Conservation (phyloP, 2,797 vertebrate genomes). For the Malacoctenus gilli region DNA sequence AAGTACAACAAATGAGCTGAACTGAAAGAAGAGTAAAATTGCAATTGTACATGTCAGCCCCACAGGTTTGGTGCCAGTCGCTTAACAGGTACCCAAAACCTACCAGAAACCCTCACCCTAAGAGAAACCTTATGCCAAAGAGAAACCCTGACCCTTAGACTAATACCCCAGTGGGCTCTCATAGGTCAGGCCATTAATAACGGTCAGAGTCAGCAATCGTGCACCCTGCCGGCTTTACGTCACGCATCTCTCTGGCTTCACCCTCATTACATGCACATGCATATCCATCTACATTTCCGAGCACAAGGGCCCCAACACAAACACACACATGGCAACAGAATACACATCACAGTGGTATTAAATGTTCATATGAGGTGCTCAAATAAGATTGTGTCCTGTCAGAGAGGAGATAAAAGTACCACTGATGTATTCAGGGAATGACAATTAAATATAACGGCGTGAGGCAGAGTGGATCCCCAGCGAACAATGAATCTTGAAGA, state of each 20-base stretch:
- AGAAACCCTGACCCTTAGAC: too few species aligned
- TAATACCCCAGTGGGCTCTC: too few species aligned
- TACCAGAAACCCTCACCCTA: too few species aligned
- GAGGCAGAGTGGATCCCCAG: conserved; percentile 1
- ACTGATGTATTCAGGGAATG: not conserved
- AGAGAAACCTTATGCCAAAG: too few species aligned
- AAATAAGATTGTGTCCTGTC: not conserved
- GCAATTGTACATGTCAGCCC: too few species aligned
- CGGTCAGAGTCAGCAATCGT: conserved; percentile 66
- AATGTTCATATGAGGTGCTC: conserved; percentile 4
- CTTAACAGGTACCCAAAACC: too few species aligned
- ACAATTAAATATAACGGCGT: conserved; percentile 4
- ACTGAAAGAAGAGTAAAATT: too few species aligned
- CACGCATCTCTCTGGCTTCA: conserved; percentile 38
- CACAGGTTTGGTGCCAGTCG: too few species aligned
- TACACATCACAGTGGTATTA: not conserved
- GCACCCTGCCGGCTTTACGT: conserved; percentile 51
- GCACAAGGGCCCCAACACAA: not conserved
- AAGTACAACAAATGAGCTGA: too few species aligned
- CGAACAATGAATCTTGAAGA: conserved; percentile 7
- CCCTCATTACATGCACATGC: conserved; percentile 24
- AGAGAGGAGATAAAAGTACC: not conserved
- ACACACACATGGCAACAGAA: not conserved
- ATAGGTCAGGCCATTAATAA: conserved; percentile 67
- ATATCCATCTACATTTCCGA: conserved; percentile 5